phyloP scores from a whole-genome alignment of 2,888 invertebrate species.

The Rapana venosa region DNA sequence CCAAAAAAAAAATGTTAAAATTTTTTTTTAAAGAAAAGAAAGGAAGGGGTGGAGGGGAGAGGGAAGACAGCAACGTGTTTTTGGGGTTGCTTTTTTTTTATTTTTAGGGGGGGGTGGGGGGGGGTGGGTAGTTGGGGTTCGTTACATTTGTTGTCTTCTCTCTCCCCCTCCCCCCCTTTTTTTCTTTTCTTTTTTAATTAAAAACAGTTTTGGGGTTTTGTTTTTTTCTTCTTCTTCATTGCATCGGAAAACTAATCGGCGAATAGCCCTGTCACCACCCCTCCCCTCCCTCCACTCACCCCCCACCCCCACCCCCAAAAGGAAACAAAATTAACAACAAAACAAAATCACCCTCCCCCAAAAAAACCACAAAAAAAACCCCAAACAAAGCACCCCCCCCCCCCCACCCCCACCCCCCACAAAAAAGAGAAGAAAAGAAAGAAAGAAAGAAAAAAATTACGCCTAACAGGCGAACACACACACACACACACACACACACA shows the following conservation, averaged over 20 bases:
- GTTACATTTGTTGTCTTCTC: neutral
- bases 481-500: too few species aligned
- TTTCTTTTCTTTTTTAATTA: neutral
- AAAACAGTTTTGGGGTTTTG: too few species aligned
- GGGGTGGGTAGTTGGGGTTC: neutral
- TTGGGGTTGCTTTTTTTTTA: too few species aligned
- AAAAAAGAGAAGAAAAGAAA: too few species aligned
- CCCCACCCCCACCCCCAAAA: neutral
- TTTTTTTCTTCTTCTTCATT: neutral
- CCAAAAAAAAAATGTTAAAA: too few species aligned
- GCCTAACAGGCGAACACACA: too few species aligned
- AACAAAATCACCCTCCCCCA: too few species aligned
- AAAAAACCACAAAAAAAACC: too few species aligned
- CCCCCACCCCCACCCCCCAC: neutral
- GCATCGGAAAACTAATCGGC: too few species aligned
- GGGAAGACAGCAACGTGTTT: neutral
- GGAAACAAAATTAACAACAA: too few species aligned
- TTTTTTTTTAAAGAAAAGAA: neutral
- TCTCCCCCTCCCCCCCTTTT: conserved; percentile 2
- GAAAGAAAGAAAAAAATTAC: too few species aligned
- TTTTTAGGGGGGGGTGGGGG: too few species aligned
- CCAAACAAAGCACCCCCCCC: neutral
- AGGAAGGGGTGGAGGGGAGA: neutral
- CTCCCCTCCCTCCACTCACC: neutral
- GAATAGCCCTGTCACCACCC: neutral